A percentile compares a stretch with the other conserved stretches of the same genome.
Conservation (phyloP, 2,113 vertebrate species). For the Chlorodrepanis virens region DNA sequence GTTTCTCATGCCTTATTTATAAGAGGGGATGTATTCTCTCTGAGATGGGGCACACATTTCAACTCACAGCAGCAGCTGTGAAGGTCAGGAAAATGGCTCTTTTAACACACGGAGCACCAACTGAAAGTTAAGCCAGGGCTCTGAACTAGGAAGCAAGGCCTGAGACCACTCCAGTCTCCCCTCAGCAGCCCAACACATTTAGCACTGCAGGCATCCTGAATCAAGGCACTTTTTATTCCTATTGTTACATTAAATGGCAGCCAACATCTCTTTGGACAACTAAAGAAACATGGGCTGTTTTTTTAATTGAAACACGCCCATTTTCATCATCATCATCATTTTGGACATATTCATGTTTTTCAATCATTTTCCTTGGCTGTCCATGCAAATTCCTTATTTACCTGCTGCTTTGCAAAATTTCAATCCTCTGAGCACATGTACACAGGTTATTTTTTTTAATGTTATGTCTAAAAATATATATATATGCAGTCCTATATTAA, state of each 20-base stretch:
- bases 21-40: not conserved
- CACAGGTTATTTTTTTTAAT: not conserved
- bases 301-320: not conserved
- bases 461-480: not conserved
- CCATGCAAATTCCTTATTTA: not conserved
- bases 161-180: not conserved
- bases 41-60: not conserved
- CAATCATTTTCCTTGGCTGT: not conserved
- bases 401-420: fast-evolving
- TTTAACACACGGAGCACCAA: not conserved
- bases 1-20: not conserved
- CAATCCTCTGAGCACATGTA: fast-evolving
- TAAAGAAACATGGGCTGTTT: not conserved
- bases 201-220: not conserved
- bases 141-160: not conserved
- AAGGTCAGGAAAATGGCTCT: not conserved
- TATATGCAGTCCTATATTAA: not conserved
- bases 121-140: not conserved
- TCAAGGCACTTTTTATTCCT: not conserved
- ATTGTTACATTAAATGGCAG: not conserved
- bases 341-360: not conserved
- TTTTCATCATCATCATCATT: not conserved
- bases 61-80: not conserved
- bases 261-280: not conserved
- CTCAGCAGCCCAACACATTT: not conserved